A percentile compares a stretch with the other conserved stretches of the same genome.
Conservation (phyloP, 2,797 vertebrate species). For the Danio choprae region DNA sequence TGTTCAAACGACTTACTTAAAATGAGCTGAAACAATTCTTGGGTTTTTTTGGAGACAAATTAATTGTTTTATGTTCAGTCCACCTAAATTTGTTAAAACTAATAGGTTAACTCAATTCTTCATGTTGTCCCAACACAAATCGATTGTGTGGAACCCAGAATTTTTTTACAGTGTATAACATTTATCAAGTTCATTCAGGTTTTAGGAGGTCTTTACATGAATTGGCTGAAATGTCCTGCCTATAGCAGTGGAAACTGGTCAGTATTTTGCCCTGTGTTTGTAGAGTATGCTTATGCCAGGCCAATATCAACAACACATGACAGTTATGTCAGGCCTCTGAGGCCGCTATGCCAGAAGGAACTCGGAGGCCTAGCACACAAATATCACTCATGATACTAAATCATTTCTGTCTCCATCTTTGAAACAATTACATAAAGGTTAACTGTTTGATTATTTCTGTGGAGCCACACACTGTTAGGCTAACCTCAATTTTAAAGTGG, state of each 20-base stretch:
- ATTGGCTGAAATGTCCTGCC: conserved; percentile 65
- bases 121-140: too few species aligned
- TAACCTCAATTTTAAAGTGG: not conserved
- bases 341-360: conserved; percentile 52
- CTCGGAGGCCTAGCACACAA: conserved; percentile 36
- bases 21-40: too few species aligned
- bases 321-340: conserved; percentile 63
- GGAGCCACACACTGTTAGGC: not conserved
- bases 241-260: conserved; percentile 63
- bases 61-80: too few species aligned
- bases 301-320: conserved; percentile 71
- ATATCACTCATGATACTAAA: conserved; percentile 38
- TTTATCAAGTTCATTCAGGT: not conserved
- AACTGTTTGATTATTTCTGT: not conserved
- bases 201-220: too few species aligned
- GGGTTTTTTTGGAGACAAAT: too few species aligned
- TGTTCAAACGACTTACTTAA: too few species aligned
- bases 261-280: conserved; percentile 60
- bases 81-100: too few species aligned
- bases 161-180: too few species aligned
- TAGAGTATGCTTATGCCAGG: conserved; percentile 57
- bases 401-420: conserved; percentile 14
- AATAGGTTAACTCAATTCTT: too few species aligned
- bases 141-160: too few species aligned
- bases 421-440: not conserved